Evolutionary conservation across 2,113 vertebrate species (phyloP).

Genomic region (Amphiprion ocellaris): DNA sequence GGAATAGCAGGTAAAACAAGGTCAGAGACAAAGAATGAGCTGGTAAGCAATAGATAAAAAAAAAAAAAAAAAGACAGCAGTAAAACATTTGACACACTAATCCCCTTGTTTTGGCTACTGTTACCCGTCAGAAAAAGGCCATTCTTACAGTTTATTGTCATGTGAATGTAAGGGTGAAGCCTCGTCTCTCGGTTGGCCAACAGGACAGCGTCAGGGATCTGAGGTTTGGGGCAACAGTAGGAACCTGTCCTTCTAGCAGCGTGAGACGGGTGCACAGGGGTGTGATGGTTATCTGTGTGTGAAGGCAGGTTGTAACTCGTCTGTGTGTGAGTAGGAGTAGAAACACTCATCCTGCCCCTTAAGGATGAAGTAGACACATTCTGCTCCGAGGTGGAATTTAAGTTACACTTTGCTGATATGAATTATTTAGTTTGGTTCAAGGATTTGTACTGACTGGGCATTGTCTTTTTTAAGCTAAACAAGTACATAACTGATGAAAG

Average conservation of each 20-base stretch:
- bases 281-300: slow-evolving; percentile 48
- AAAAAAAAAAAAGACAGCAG: not conserved
- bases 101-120: slow-evolving; percentile 21
- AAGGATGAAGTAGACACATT: slow-evolving; percentile 41
- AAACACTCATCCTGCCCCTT: slow-evolving; percentile 20
- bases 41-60: not conserved
- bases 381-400: slow-evolving; percentile 20
- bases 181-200: slow-evolving; percentile 3
- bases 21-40: slow-evolving; percentile 13
- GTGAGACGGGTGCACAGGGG: slow-evolving; percentile 11
- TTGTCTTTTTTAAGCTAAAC: no score
- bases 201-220: slow-evolving; percentile 16
- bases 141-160: slow-evolving; percentile 5
- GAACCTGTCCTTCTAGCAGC: slow-evolving; percentile 52
- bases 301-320: slow-evolving; percentile 59
- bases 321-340: slow-evolving; percentile 18
- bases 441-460: no score
- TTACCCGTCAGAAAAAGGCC: slow-evolving; percentile 16
- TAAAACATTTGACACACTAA: slow-evolving; percentile 12
- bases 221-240: slow-evolving; percentile 12
- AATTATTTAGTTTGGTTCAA: not conserved
- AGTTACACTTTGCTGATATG: not conserved
- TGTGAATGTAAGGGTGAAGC: not conserved
- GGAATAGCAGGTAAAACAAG: slow-evolving; percentile 18
- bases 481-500: no score